A percentile compares a stretch with the other conserved stretches of the same genome.
Evolutionary conservation across 2,113 vertebrate species (phyloP).

Genomic region (Chascanopsetta lugubris): DNA sequence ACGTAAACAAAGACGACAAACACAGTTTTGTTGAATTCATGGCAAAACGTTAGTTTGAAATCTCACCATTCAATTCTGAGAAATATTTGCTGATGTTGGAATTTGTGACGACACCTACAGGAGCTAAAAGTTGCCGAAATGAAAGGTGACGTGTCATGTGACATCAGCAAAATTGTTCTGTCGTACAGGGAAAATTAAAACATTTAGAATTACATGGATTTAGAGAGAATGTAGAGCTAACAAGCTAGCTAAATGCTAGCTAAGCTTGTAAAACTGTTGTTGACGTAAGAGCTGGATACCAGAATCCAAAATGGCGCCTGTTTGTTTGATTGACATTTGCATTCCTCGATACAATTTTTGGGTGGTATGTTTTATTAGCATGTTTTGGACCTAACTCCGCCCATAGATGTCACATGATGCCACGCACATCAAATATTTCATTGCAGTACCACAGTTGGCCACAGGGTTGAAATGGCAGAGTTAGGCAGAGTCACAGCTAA

Average conservation of each 20-base stretch:
- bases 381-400: not conserved
- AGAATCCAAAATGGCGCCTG: not conserved
- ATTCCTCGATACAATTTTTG: not conserved
- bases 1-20: slow-evolving; percentile 48
- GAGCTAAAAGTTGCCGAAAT: not conserved
- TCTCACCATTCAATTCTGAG: not conserved
- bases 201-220: too few species aligned
- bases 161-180: too few species aligned
- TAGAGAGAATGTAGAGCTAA: too few species aligned
- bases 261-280: too few species aligned
- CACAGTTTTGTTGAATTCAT: not conserved
- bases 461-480: slow-evolving; percentile 4
- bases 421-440: not conserved
- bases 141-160: not conserved
- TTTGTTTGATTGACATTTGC: not conserved
- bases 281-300: too few species aligned
- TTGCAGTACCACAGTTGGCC: slow-evolving; percentile 3
- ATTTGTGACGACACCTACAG: too few species aligned
- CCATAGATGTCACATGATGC: not conserved
- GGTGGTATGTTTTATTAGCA: not conserved
- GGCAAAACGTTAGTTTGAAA: not conserved
- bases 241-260: not conserved
- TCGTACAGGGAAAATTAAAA: too few species aligned
- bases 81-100: too few species aligned
- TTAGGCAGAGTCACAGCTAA: not conserved